Percentiles rank a stretch among this genome's conserved stretches.
These are phyloP conservation scores for Ganaspis brasiliensis DNA, from an alignment of 2,888 invertebrate species.

Conservation along the genomic window DNA sequence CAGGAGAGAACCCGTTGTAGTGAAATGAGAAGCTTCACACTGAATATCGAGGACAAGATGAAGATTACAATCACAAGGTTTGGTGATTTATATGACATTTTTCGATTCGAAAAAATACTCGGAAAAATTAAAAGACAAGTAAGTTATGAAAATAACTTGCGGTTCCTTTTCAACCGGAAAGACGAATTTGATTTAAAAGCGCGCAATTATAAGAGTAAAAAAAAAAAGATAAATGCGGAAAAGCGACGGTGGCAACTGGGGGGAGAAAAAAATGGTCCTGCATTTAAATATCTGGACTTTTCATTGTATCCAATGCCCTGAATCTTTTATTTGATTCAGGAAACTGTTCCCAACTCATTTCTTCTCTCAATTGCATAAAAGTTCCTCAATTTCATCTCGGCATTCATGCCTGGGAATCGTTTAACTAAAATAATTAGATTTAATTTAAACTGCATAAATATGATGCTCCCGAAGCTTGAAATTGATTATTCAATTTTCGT, in stretches of 20 bases:
- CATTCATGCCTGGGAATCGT: not conserved
- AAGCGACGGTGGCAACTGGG: conserved; percentile 13
- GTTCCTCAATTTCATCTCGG: conserved; percentile 17
- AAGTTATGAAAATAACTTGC: conserved; percentile 61
- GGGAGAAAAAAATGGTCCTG: conserved; percentile 52
- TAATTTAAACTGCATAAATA: not conserved
- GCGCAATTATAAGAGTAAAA: conserved; percentile 65
- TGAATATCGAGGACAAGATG: conserved; percentile 54
- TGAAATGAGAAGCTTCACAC: conserved; percentile 32
- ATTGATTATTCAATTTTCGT: conserved; percentile 46
- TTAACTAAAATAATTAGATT: conserved; percentile 37
- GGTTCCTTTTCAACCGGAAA: conserved; percentile 34
- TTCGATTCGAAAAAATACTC: no score
- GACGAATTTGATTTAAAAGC: conserved; percentile 63
- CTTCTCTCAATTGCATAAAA: conserved; percentile 22
- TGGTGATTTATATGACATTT: not conserved
- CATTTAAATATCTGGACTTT: conserved; percentile 42
- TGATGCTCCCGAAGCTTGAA: conserved; percentile 5
- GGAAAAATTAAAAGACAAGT: not conserved
- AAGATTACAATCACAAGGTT: conserved; percentile 13
- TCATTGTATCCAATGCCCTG: not conserved
- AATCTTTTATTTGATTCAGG: conserved; percentile 6
- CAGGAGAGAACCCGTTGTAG: conserved; percentile 14
- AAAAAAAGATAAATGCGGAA: not conserved
- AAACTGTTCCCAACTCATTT: conserved; percentile 7